These are phyloP conservation scores for Myocastor coypus DNA, from an alignment of 2,113 vertebrate species.

Conservation along the genomic window DNA sequence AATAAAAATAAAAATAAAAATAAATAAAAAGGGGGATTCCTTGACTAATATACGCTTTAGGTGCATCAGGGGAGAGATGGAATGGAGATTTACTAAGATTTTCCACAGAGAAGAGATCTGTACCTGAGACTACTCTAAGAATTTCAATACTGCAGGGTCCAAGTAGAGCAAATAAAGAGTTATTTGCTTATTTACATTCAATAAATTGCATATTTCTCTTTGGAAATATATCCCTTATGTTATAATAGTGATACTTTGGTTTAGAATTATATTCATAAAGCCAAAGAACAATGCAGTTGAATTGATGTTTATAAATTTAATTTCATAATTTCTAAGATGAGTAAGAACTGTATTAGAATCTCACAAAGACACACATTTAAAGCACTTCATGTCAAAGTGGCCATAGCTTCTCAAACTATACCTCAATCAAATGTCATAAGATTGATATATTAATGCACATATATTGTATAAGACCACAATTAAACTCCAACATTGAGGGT, in stretches of 20 bases:
- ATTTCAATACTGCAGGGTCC: background rate
- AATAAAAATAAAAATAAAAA: no score
- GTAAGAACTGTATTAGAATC: conserved; percentile 37
- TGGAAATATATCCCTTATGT: background rate
- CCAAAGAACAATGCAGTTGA: background rate
- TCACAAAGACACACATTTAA: background rate
- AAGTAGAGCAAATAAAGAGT: background rate
- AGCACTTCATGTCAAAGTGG: background rate
- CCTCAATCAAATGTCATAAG: background rate
- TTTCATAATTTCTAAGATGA: background rate
- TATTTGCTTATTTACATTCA: conserved; percentile 37
- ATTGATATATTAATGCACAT: background rate
- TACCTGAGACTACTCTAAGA: background rate
- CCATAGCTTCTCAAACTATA: background rate
- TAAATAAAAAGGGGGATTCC: no score
- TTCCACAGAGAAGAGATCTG: background rate
- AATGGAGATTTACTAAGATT: background rate
- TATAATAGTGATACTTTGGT: conserved; percentile 35
- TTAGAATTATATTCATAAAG: conserved; percentile 25
- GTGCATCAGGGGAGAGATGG: background rate
- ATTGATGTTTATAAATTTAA: background rate
- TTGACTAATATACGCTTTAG: background rate
- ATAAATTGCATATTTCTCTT: background rate
- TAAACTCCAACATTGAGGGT: background rate
- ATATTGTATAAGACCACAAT: background rate